Base-by-base conservation (phyloP, 2,113 vertebrate species). In the Alces alces region DNA sequence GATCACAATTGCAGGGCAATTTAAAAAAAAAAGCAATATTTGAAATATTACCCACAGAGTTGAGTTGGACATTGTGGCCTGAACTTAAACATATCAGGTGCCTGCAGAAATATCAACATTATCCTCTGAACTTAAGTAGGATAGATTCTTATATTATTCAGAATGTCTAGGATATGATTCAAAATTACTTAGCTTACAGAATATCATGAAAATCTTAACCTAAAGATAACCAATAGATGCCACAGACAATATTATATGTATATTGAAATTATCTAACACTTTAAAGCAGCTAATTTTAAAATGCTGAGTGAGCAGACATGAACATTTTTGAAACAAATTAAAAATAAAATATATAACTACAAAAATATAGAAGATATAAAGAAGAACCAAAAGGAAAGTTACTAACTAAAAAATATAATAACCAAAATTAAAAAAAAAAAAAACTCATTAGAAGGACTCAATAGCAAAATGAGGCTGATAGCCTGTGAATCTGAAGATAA, bases 191-290 rank as follows among this genome's bases (percentile, higher is more conserved):
- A 78, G 13, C 27, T 54, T 88, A 93, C 3, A 70, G 60, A 30
- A 30, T 93, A 70, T 86, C 87, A 93, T 83, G 60, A 89, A 89
- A 93, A 76, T 86, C n/a, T 91, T 58, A 89, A 88, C 7, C 52
- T 86, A 36, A 25, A 91, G 27, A 89, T 83, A 79, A 90, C 28
- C n/a, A 89, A 50, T 45, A 89, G 50, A 84, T 95, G 36, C 28
- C 43, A 57, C 61, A 61, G 19, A 45, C 15, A 83, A 84, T 30
- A 66, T 45, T 43, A 25, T 79, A 78, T 7, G 86, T 80, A 82
- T 92, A 15, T 50, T 95, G 25, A 43, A 90, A 90, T 92, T 82
- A 73, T 82, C 45, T 80, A 89, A 73, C 5, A 73, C 14, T 43
- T 92, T 89, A 79, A 88, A 85, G 36, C 84, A 84, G 19, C 1